A percentile compares a stretch with the other conserved stretches of the same genome.
Evolutionary conservation across 2,797 vertebrate species (phyloP).

Genomic region (Heterohyrax brucei): DNA sequence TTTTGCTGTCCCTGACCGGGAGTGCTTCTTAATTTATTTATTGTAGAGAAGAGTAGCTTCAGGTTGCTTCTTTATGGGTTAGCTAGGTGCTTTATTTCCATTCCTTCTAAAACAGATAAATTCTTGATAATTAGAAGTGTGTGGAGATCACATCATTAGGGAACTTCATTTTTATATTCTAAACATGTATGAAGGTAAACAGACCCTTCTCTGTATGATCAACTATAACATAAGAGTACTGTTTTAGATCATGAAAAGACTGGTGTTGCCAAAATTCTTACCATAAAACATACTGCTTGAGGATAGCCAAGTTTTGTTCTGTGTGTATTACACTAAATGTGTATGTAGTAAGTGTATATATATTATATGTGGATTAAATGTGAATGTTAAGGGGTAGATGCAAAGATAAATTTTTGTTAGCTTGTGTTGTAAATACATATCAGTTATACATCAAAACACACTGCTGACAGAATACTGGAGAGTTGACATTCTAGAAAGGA

Average conservation of each 20-base stretch:
- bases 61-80: conserved; percentile 80
- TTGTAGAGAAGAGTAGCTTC: conserved; percentile 78
- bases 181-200: conserved; percentile 27
- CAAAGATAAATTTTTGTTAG: not conserved
- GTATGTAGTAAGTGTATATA: not conserved
- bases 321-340: not conserved
- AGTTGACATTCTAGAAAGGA: not conserved
- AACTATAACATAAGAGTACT: not conserved
- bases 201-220: not conserved
- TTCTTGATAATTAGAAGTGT: conserved; percentile 73
- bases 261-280: not conserved
- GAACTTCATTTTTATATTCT: conserved; percentile 62
- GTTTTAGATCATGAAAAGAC: not conserved
- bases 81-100: conserved; percentile 80
- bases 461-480: not conserved
- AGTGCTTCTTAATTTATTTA: conserved; percentile 85
- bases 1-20: conserved; percentile 73
- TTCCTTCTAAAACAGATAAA: conserved; percentile 75
- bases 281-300: not conserved
- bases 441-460: not conserved
- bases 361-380: not conserved
- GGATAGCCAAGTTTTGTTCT: not conserved
- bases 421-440: not conserved
- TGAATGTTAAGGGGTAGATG: not conserved
- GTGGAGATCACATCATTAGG: not conserved